Percentiles rank a stretch among this genome's conserved stretches.
Evolutionary conservation across 2,888 invertebrate genomes (phyloP).

Genomic region (Melanchra persicariae): DNA sequence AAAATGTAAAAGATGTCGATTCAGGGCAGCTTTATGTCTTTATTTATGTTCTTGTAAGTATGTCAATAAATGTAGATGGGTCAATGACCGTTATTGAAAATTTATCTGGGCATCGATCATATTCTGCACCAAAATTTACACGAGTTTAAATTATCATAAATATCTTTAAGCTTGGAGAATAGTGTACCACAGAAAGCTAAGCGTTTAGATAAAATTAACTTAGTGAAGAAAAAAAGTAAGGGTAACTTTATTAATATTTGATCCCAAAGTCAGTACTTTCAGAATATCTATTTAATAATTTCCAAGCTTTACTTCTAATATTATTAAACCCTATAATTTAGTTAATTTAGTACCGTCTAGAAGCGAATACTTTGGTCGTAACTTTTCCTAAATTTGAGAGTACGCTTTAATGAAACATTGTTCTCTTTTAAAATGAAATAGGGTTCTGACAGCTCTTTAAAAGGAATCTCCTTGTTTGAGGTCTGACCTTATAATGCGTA

Average conservation of each 20-base stretch:
- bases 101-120: too few relatives aligned
- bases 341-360: conserved; percentile 36
- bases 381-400: conserved; percentile 48
- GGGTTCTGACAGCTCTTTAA: conserved; percentile 33
- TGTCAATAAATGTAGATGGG: too few relatives aligned
- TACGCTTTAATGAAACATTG: conserved; percentile 64
- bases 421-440: conserved; percentile 53
- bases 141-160: too few relatives aligned
- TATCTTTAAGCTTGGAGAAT: too few relatives aligned
- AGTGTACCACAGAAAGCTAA: too few relatives aligned
- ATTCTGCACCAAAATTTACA: too few relatives aligned
- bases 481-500: conserved; percentile 24
- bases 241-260: conserved; percentile 22
- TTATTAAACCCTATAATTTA: conserved; percentile 41
- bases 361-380: conserved; percentile 52
- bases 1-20: too few relatives aligned
- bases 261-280: background rate
- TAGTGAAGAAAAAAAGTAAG: background rate
- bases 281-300: conserved; percentile 1
- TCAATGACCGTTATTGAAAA: too few relatives aligned
- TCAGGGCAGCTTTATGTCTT: too few relatives aligned
- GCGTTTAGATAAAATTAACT: background rate
- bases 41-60: too few relatives aligned
- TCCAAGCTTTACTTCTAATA: conserved; percentile 1
- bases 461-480: conserved; percentile 35